Percentiles rank a stretch among this genome's conserved stretches.
Evolutionary conservation across 1,140 invertebrate species (phyloP).

Genomic region (Ceratina australensis): DNA sequence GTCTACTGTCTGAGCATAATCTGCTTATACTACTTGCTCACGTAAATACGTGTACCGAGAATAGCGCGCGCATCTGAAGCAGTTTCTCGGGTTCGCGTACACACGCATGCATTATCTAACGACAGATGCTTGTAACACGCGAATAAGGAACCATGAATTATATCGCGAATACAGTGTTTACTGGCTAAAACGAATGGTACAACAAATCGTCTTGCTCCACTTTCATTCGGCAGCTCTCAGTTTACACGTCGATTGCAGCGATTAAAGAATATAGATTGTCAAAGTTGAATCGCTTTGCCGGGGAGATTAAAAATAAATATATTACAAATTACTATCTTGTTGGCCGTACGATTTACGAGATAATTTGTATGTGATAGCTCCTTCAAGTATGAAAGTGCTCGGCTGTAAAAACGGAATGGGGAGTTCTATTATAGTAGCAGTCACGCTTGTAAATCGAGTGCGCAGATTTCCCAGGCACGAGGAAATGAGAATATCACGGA

Average conservation of each 20-base stretch:
- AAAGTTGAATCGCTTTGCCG: no score
- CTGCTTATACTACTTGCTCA: slow-evolving; percentile 17
- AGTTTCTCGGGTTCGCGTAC: neutral
- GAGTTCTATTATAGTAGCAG: no score
- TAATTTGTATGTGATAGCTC: no score
- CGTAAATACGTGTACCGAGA: neutral
- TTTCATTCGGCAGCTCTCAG: neutral
- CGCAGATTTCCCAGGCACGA: no score
- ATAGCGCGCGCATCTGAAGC: neutral
- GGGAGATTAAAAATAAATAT: no score
- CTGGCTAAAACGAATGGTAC: neutral
- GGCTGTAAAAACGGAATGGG: no score
- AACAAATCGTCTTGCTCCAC: neutral
- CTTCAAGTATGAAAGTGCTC: no score
- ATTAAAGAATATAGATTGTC: neutral
- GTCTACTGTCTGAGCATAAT: slow-evolving; percentile 11
- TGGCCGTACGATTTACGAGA: no score
- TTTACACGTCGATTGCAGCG: neutral
- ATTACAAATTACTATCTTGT: no score
- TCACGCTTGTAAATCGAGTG: no score
- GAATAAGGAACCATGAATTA: slow-evolving; percentile 1
- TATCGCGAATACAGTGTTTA: neutral
- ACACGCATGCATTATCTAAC: slow-evolving; percentile 18
- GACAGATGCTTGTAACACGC: slow-evolving; percentile 2
- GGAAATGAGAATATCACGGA: neutral